A percentile compares a stretch with the other conserved stretches of the same genome.
Evolutionary conservation across 2,797 vertebrate genomes (phyloP).

Genomic region (Phoeniculus purpureus): DNA sequence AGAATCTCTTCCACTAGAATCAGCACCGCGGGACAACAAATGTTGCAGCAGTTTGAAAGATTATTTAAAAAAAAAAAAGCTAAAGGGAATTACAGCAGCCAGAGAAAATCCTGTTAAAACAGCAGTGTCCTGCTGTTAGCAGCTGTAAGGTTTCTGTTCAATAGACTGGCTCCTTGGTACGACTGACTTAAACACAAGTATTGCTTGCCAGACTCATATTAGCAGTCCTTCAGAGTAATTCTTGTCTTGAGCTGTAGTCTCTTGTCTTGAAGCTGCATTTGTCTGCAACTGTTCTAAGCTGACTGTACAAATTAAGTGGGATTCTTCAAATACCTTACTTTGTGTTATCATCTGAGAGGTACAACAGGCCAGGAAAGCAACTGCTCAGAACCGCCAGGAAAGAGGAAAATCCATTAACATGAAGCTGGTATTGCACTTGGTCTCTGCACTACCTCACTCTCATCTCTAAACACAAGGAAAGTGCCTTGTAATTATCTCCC

Average conservation of each 20-base stretch:
- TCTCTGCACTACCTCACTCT: neutral
- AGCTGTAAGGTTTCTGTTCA: constrained; percentile 15
- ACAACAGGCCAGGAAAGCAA: neutral
- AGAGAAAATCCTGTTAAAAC: constrained; percentile 36
- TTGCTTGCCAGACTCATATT: neutral
- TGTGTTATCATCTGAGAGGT: neutral
- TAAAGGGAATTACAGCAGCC: constrained; percentile 11
- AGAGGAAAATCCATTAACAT: neutral
- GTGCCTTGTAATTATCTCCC: too few relatives aligned
- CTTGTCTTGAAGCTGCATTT: neutral
- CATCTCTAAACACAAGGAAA: neutral
- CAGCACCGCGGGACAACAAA: constrained; percentile 38
- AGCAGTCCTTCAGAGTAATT: neutral
- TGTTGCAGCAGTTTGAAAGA: neutral
- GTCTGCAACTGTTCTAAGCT: neutral
- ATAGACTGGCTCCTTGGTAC: neutral
- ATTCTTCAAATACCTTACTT: neutral
- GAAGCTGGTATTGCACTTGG: neutral
- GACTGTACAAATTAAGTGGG: neutral
- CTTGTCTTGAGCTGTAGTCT: neutral
- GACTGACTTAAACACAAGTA: neutral
- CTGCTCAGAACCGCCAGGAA: neutral
- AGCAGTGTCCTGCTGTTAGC: constrained; percentile 14
- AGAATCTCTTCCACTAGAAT: constrained; percentile 10
- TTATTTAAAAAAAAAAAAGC: neutral